Evolutionary conservation across 2,797 vertebrate species (phyloP), one percentile per base, ranked within the genome.

Genomic region (Cyprinella venusta): DNA sequence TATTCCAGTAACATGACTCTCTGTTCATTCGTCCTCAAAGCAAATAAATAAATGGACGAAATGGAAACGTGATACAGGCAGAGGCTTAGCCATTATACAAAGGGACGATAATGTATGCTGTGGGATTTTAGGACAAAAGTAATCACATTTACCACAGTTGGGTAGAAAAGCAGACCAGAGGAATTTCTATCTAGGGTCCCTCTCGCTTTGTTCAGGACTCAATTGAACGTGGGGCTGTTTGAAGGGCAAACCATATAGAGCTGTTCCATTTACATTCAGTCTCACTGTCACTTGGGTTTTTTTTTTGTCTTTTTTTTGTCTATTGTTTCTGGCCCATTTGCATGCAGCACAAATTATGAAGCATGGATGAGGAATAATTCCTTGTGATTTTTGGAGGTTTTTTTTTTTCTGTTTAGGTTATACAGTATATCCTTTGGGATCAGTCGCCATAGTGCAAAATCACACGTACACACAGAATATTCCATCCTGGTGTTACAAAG

Each of bases 61-160:
- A 90, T 79, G 69, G 84, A 81, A 86, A 54, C 76, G 50, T 83
- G 84, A 88, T 83, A 86, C 79, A 86, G 80, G 81, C 76, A 86
- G 85, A 86, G 90, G 91, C 86, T 93, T 88, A 91, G 84, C 87
- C 65, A 81, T 85, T 87, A 92, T 84, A 86, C 90, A 82, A 88
- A 86, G 70, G 87, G 89, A 91, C 82, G 92, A 90, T 90, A 90
- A 89, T 77, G 56, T 87, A 87, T 84, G 87, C 88, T 79, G 68
- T 89, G 87, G 90, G 90, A 93, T 90, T 91, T 92, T 79, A 82
- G 89, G 86, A 92, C 84, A 92, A 90, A 93, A 86, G 75, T 91
- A 94, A 95, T 94, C 93, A 87, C 87, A 91, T 94, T 95, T 93
- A 94, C 91, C 89, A 86, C 92, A 88, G 86, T 84, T 79, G 88